Evolutionary conservation across 2,797 vertebrate genomes (phyloP).

Genomic region (Sylvia borin): DNA sequence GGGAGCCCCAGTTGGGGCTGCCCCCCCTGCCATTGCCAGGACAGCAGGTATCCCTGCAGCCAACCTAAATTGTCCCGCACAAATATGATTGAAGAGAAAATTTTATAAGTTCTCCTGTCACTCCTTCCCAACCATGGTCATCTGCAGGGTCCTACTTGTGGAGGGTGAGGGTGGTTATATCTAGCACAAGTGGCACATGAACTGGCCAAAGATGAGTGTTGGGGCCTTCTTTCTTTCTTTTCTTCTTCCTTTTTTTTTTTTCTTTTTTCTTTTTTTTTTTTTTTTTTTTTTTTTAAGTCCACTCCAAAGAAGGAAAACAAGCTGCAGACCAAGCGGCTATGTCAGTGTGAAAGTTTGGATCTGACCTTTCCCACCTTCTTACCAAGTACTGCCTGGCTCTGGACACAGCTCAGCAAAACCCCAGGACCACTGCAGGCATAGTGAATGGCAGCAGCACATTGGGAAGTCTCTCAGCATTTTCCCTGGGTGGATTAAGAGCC

Average conservation of each 20-base stretch:
- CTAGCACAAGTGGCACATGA: background rate
- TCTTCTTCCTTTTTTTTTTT: background rate
- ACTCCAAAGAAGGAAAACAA: background rate
- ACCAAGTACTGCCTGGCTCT: background rate
- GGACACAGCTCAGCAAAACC: background rate
- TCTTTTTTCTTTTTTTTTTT: background rate
- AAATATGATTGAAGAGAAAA: background rate
- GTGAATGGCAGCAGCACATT: background rate
- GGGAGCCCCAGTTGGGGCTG: background rate
- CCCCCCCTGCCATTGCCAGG: background rate
- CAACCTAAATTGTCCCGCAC: background rate
- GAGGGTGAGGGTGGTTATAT: background rate
- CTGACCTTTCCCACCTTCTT: background rate
- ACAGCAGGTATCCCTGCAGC: background rate
- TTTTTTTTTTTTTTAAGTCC: background rate
- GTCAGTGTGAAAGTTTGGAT: background rate
- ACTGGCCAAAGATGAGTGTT: background rate
- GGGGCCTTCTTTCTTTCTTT: background rate
- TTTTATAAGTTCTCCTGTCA: background rate
- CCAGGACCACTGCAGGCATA: background rate
- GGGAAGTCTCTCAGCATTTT: background rate
- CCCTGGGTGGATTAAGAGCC: background rate
- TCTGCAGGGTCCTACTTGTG: background rate
- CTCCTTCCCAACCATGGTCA: background rate
- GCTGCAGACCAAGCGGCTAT: fast-evolving